Evolutionary conservation across 2,888 invertebrate species (phyloP), one percentile per base, ranked within the genome.

Genomic region (Eutolmus rufibarbis): DNA sequence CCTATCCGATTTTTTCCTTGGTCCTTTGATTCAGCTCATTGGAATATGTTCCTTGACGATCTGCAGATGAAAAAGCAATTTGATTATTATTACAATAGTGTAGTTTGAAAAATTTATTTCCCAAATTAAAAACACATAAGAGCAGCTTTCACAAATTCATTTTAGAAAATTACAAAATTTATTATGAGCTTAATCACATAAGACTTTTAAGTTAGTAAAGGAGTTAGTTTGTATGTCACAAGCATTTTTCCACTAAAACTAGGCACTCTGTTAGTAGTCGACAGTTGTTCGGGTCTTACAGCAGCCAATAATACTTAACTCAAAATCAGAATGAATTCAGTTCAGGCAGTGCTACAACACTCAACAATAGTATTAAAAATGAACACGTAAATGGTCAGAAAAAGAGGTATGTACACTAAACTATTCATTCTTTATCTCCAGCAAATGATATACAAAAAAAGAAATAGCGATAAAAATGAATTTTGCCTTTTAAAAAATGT

Each of bases 201-300:
- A 46, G 16, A 4, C 16, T 1, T 16, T 43, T 46, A 46, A 14
- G 14, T 16, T 46, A 46, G 14, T 46, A 46, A 16, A 16, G 43
- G 16, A 46, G n/a, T n/a, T n/a, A n/a, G n/a, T n/a, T n/a, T 14
- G 12, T n/a, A 51, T 12, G 40, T 40, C 40, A 40, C 40, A 40
- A 40, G 16, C 51, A 51, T 2, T n/a, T 51, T 51, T 7, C 0
- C 16, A 51, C 19, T 51, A 51, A n/a, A 51, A n/a, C 2, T 7
- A 51, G n/a, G 19, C 66, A 66, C 8, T 19, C 19, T 12, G 28
- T 66, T 66, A 85, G n/a, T 28, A 31, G 14, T 40, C 23, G 7
- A 85, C 46, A 74, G 28, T 23, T 28, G 46, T 31, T 89, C 89
- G 88, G 89, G 89, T 86, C 87, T 88, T 89, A 89, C 89, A 88